Evolutionary conservation across 23 tunicate species (phyloP).

Genomic region (Diplosoma virens): DNA sequence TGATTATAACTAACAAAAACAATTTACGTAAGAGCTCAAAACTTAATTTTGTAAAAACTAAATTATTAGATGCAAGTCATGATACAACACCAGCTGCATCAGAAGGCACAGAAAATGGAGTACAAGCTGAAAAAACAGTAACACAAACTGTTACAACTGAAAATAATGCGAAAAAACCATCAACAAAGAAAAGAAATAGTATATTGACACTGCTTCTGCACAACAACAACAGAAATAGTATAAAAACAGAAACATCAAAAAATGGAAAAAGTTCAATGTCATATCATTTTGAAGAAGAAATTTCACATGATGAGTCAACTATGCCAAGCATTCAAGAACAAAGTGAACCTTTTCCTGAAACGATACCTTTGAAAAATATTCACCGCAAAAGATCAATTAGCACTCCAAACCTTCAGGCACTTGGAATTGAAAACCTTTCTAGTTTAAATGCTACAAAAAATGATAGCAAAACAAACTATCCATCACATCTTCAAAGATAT

Average conservation of each 20-base stretch:
- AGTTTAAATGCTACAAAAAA: not conserved
- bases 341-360: not conserved
- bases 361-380: constrained; percentile 16
- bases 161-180: too few relatives aligned
- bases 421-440: constrained; percentile 27
- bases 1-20: not conserved
- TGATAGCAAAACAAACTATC: not conserved
- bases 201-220: constrained; percentile 50
- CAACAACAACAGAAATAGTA: not conserved
- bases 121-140: not conserved
- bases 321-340: not conserved
- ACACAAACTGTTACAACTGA: too few relatives aligned
- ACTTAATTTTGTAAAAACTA: too few relatives aligned
- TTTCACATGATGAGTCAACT: not conserved
- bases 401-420: constrained; percentile 56
- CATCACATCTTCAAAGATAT: constrained; percentile 3
- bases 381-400: constrained; percentile 76
- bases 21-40: not conserved
- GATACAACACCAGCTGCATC: not conserved
- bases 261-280: too few relatives aligned
- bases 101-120: not conserved
- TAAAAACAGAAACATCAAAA: too few relatives aligned
- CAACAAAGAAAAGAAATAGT: constrained; percentile 43
- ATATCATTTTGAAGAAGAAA: not conserved
- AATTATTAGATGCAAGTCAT: not conserved